Conservation (phyloP, 2,888 invertebrate species). For the Morinoia aosen region DNA sequence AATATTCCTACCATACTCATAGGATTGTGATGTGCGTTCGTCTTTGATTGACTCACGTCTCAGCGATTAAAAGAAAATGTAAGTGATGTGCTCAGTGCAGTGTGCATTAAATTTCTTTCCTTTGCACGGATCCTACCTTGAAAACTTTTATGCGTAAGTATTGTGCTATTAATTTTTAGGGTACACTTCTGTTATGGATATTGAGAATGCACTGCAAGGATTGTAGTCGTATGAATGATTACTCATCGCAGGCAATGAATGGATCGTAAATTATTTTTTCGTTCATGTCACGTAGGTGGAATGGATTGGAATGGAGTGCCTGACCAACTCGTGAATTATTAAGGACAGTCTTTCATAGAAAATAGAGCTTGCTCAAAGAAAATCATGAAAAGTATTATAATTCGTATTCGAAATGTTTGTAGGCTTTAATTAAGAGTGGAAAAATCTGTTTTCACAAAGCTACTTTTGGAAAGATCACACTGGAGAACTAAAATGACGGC, state of each 20-base stretch:
- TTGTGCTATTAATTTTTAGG: not conserved
- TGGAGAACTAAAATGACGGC: no score
- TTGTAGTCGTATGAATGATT: not conserved
- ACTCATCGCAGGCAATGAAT: not conserved
- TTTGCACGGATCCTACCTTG: not conserved
- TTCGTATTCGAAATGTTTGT: not conserved
- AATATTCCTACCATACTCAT: not conserved
- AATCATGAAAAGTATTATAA: not conserved
- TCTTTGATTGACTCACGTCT: not conserved
- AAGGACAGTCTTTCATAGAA: not conserved
- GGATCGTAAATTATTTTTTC: not conserved
- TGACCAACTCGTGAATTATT: not conserved
- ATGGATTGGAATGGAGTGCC: not conserved
- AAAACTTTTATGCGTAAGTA: not conserved
- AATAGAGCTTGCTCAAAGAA: not conserved
- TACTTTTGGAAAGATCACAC: no score
- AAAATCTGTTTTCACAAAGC: no score
- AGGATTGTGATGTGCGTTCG: not conserved
- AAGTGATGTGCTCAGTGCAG: not conserved
- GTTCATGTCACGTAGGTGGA: not conserved
- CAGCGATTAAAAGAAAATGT: not conserved
- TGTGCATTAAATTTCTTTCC: not conserved
- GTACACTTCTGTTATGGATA: not conserved
- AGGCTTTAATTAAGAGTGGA: no score
- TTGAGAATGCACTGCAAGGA: not conserved